A percentile compares a stretch with the other conserved stretches of the same genome.
Evolutionary conservation across 2,888 invertebrate species (phyloP).

Genomic region (Sinotaia quadrata): DNA sequence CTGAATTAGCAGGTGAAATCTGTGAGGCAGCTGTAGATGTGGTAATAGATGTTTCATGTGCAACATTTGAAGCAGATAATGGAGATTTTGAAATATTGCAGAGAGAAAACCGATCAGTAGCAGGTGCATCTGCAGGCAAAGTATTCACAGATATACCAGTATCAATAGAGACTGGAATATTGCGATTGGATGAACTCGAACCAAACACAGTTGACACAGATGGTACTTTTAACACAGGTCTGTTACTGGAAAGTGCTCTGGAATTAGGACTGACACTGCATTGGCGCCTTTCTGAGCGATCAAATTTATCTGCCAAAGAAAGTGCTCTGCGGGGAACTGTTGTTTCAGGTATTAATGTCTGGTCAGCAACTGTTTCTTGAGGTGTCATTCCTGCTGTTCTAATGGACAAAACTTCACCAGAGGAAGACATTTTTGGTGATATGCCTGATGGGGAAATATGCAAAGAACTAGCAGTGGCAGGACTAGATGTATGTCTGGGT

Average conservation of each 20-base stretch:
- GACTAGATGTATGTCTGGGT: too few species aligned
- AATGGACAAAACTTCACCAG: background rate
- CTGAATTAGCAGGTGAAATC: slow-evolving; percentile 32
- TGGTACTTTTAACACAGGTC: slow-evolving; percentile 23
- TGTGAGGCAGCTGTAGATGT: too few species aligned
- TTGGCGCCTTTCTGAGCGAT: background rate
- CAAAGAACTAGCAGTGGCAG: too few species aligned
- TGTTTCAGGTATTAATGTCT: too few species aligned
- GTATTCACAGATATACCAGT: background rate
- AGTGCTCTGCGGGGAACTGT: background rate
- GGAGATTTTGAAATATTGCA: too few species aligned
- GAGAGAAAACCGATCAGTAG: too few species aligned
- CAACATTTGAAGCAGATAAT: too few species aligned
- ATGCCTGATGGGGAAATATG: too few species aligned
- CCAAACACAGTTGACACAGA: background rate
- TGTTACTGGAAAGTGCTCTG: too few species aligned
- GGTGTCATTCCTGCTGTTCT: background rate
- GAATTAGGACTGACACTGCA: background rate
- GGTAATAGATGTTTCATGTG: too few species aligned
- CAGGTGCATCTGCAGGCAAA: background rate
- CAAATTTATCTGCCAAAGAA: background rate
- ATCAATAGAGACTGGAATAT: background rate
- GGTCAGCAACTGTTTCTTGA: too few species aligned
- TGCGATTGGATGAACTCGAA: background rate
- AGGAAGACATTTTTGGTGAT: too few species aligned